A percentile compares a stretch with the other conserved stretches of the same genome.
phyloP scores from a whole-genome alignment of 2,888 invertebrate genomes.

The Cryptocephalus primarius region DNA sequence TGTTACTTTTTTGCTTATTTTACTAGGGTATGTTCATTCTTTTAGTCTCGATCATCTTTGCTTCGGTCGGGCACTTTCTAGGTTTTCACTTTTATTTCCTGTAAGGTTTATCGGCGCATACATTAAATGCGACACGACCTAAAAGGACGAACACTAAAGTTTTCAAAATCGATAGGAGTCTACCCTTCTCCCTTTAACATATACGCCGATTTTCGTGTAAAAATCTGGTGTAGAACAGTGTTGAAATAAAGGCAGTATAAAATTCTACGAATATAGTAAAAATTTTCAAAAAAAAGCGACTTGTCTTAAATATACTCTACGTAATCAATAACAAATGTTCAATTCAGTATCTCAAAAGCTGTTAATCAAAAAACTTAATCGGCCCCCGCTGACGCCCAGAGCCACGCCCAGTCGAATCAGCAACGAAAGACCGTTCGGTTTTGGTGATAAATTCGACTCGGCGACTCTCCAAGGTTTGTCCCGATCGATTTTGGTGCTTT shows the following conservation, averaged over 20 bases:
- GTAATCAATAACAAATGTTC: neutral
- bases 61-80: constrained; percentile 25
- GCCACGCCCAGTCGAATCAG: too few relatives aligned
- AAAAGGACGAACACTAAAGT: too few relatives aligned
- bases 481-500: too few relatives aligned
- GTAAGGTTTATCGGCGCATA: too few relatives aligned
- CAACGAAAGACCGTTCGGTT: too few relatives aligned
- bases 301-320: constrained; percentile 7
- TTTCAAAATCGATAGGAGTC: too few relatives aligned
- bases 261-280: constrained; percentile 10
- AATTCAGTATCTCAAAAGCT: neutral
- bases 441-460: too few relatives aligned
- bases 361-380: neutral
- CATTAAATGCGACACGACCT: too few relatives aligned
- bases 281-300: constrained; percentile 11
- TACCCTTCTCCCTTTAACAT: too few relatives aligned
- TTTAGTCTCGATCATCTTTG: constrained; percentile 33
- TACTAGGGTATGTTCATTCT: neutral
- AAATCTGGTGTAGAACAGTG: constrained; percentile 5
- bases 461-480: too few relatives aligned
- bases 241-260: constrained; percentile 6
- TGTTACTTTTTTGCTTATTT: neutral
- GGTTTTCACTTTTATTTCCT: neutral
- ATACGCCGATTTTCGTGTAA: too few relatives aligned
- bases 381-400: too few relatives aligned